Evolutionary conservation across 2,797 vertebrate species (phyloP).

Genomic region (Ispidina lecontei): DNA sequence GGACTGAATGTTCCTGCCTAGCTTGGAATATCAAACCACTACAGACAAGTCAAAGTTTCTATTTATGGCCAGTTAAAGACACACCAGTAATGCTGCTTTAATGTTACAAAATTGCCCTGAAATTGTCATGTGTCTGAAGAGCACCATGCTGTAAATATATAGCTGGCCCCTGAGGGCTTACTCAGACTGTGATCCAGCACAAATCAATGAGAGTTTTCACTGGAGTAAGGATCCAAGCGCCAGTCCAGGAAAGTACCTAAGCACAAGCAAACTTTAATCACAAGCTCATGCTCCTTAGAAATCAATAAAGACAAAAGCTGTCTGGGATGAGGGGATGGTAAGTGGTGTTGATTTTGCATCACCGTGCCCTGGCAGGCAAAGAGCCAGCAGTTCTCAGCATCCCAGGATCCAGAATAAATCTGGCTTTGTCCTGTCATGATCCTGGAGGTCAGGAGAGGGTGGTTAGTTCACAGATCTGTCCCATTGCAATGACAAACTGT

Average conservation of each 20-base stretch:
- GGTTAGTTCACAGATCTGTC: not conserved
- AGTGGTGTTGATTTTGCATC: not conserved
- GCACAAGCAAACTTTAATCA: constrained; percentile 30
- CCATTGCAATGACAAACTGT: not conserved
- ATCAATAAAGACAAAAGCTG: not conserved
- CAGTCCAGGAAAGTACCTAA: not conserved
- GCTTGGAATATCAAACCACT: constrained; percentile 4
- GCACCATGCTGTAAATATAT: not conserved
- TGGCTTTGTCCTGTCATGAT: not conserved
- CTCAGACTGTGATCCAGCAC: constrained; percentile 22
- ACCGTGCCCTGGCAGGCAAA: rapidly evolving
- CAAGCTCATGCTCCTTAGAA: not conserved
- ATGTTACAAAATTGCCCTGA: constrained; percentile 49
- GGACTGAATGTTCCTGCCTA: not conserved
- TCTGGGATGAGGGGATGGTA: not conserved
- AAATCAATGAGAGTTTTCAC: constrained; percentile 27
- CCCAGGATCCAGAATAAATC: not conserved
- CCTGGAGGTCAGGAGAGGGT: not conserved
- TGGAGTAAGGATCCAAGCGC: constrained; percentile 4
- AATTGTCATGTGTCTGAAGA: constrained; percentile 53
- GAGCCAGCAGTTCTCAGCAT: not conserved
- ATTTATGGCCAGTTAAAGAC: constrained; percentile 52
- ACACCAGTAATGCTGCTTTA: constrained; percentile 7
- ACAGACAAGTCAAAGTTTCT: not conserved
- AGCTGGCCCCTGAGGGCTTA: not conserved